Conservation (phyloP, 92 coral and sea anemone genomes). For the Umimayanthus kanabou region DNA sequence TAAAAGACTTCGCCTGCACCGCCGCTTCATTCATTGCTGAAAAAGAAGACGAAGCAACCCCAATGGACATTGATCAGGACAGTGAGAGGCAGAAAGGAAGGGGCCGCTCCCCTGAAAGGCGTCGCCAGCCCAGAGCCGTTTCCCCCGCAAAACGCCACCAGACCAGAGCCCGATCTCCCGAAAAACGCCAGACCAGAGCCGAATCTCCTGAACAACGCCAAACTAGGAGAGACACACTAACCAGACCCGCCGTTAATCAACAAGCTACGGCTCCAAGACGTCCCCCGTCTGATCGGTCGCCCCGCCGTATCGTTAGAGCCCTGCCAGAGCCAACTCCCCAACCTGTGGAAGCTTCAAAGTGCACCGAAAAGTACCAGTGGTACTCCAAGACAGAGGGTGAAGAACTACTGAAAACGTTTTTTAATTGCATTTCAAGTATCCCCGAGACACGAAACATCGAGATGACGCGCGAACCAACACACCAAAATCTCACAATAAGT, state of each 20-base stretch:
- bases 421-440: constrained; percentile 8
- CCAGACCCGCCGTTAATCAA: background rate
- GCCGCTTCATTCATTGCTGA: background rate
- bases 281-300: background rate
- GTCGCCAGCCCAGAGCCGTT: background rate
- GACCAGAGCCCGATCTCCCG: background rate
- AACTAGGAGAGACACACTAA: background rate
- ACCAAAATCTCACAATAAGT: constrained; percentile 19
- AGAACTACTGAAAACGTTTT: constrained; percentile 11
- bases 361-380: constrained; percentile 38
- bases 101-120: background rate
- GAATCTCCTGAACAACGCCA: background rate
- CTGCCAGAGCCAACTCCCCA: background rate
- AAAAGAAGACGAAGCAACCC: background rate
- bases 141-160: background rate
- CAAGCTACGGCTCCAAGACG: background rate
- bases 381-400: constrained; percentile 23
- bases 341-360: constrained; percentile 14
- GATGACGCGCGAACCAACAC: constrained; percentile 10
- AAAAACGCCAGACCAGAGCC: background rate
- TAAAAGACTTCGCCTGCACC: background rate
- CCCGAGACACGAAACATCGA: constrained; percentile 10
- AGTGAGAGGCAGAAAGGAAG: background rate
- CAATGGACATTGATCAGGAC: constrained; percentile 10
- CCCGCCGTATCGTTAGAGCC: background rate